phyloP scores from a whole-genome alignment of 2,888 invertebrate genomes.

The Erebia ligea region DNA sequence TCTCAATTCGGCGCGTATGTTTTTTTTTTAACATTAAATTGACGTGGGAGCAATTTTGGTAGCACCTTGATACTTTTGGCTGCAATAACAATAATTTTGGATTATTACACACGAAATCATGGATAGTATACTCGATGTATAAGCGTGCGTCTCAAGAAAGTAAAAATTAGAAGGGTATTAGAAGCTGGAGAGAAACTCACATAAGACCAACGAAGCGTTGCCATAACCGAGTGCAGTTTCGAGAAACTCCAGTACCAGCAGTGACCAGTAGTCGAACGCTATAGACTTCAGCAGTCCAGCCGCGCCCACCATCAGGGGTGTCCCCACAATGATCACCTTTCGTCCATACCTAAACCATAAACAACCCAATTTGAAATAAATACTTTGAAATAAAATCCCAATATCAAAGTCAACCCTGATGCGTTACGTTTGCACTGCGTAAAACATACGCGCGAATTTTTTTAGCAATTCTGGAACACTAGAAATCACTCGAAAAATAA shows the following conservation, averaged over 20 bases:
- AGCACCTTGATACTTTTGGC: no score
- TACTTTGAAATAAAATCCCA: not conserved
- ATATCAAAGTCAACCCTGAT: not conserved
- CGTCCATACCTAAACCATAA: constrained; percentile 64
- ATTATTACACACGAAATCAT: no score
- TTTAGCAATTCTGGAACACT: no score
- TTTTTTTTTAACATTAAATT: no score
- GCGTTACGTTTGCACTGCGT: no score
- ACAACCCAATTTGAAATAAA: constrained; percentile 1
- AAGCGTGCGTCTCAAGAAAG: no score
- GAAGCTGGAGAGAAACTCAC: constrained; percentile 52
- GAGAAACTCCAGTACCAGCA: constrained; percentile 88
- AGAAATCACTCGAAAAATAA: no score
- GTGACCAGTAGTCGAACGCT: constrained; percentile 86
- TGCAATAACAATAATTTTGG: no score
- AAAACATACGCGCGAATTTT: no score
- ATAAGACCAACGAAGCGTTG: constrained; percentile 74
- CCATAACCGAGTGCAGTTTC: constrained; percentile 86
- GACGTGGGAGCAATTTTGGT: no score
- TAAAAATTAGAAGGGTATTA: not conserved
- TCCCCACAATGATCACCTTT: constrained; percentile 72
- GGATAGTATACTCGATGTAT: no score
- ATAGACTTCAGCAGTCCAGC: constrained; percentile 87
- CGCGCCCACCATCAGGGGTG: constrained; percentile 81
- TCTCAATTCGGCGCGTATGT: no score